Conservation (phyloP, 2,797 vertebrate species). For the Lindbergichthys nudifrons region DNA sequence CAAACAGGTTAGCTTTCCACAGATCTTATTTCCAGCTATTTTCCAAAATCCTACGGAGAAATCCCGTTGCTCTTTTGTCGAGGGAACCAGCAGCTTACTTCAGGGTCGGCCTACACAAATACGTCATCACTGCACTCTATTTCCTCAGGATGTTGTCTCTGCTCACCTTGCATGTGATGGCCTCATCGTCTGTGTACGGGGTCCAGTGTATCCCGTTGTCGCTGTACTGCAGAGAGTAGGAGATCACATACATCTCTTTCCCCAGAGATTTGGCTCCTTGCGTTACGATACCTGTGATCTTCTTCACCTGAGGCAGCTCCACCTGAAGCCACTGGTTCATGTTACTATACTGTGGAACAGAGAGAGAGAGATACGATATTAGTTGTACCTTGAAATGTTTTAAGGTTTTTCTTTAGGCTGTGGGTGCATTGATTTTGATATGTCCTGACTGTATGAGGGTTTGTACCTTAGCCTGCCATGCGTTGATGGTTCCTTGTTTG, state of each 20-base stretch:
- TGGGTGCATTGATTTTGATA: background rate
- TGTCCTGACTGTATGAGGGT: background rate
- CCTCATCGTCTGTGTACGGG: slow-evolving; percentile 84
- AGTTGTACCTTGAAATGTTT: background rate
- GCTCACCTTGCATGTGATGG: slow-evolving; percentile 85
- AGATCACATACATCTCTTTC: slow-evolving; percentile 88
- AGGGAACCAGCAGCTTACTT: too few relatives aligned
- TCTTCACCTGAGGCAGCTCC: slow-evolving; percentile 88
- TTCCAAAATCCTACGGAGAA: too few relatives aligned
- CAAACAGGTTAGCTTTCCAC: too few relatives aligned
- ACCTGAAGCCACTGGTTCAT: slow-evolving; percentile 94
- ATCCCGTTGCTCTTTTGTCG: too few relatives aligned
- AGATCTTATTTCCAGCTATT: too few relatives aligned
- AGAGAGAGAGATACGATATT: background rate
- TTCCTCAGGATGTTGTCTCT: background rate
- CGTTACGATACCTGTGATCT: slow-evolving; percentile 92
- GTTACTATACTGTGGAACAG: slow-evolving; percentile 83
- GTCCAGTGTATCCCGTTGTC: slow-evolving; percentile 87
- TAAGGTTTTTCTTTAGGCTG: background rate
- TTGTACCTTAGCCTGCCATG: slow-evolving; percentile 93
- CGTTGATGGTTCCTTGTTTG: slow-evolving; percentile 88
- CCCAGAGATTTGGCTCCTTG: slow-evolving; percentile 90
- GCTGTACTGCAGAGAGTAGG: slow-evolving; percentile 88
- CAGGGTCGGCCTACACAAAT: too few relatives aligned
- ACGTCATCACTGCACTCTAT: too few relatives aligned